phyloP scores from a whole-genome alignment of 30 jellyfish, hydroid and myxozoan species.

The Mastigias papua region DNA sequence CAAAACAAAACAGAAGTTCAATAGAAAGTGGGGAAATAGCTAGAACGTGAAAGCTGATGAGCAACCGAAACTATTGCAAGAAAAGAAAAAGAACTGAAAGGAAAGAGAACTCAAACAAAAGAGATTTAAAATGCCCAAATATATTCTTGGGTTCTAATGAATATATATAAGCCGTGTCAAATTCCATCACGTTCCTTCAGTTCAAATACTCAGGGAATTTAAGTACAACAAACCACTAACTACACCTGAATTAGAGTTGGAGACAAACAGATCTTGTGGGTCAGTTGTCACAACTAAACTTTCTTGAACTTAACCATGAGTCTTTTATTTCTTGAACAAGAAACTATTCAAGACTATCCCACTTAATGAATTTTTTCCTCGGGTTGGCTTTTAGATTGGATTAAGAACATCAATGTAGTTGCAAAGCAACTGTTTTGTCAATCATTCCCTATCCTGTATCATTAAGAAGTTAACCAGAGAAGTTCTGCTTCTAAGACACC shows the following conservation, averaged over 20 bases:
- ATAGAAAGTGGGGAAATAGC: too few relatives aligned
- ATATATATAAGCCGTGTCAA: background rate
- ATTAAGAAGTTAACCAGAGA: background rate
- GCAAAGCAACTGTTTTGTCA: background rate
- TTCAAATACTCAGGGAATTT: background rate
- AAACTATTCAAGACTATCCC: background rate
- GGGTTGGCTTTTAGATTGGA: background rate
- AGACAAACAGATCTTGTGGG: conserved; percentile 5
- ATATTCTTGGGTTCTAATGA: background rate
- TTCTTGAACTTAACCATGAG: too few relatives aligned
- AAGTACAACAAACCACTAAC: background rate
- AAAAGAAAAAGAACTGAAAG: too few relatives aligned
- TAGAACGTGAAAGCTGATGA: too few relatives aligned
- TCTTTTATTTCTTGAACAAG: background rate
- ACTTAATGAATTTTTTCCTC: background rate
- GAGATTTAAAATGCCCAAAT: background rate
- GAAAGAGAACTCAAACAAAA: background rate
- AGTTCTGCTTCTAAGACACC: too few relatives aligned
- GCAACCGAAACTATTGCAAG: too few relatives aligned
- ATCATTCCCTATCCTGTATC: background rate
- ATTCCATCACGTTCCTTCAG: background rate
- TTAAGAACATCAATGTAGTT: background rate
- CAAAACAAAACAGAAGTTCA: too few relatives aligned
- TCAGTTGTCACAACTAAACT: background rate
- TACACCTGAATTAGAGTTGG: background rate